These are phyloP conservation scores for Orthosia gracilis DNA, from an alignment of 2,888 invertebrate genomes.

Conservation along the genomic window DNA sequence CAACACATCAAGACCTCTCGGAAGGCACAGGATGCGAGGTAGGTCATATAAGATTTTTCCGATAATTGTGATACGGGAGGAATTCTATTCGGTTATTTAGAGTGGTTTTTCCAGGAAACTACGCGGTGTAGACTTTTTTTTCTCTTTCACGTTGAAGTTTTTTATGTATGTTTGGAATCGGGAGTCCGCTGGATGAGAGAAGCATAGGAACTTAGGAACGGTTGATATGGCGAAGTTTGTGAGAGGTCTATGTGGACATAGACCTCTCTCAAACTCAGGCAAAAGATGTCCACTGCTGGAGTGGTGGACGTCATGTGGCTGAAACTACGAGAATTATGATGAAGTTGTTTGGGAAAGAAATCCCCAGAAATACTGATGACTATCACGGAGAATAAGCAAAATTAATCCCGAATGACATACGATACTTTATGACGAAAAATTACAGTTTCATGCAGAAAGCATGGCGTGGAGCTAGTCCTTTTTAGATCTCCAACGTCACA, in stretches of 20 bases:
- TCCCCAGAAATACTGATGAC: background rate
- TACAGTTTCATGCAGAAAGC: background rate
- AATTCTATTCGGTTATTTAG: slow-evolving; percentile 6
- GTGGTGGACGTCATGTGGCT: too few relatives aligned
- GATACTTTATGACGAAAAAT: background rate
- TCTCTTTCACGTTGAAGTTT: too few relatives aligned
- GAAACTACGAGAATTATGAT: too few relatives aligned
- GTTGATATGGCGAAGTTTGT: too few relatives aligned
- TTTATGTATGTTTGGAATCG: background rate
- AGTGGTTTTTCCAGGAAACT: slow-evolving; percentile 7
- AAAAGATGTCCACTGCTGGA: too few relatives aligned
- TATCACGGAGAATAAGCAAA: background rate
- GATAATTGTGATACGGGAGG: slow-evolving; percentile 25
- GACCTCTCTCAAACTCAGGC: too few relatives aligned
- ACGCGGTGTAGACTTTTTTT: too few relatives aligned
- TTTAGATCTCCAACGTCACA: background rate
- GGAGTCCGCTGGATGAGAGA: too few relatives aligned
- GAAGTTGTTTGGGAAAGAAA: too few relatives aligned
- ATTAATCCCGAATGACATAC: background rate
- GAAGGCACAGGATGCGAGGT: background rate
- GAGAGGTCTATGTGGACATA: too few relatives aligned
- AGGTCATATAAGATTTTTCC: slow-evolving; percentile 13
- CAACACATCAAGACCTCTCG: background rate
- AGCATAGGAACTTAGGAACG: too few relatives aligned
- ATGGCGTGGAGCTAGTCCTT: background rate